Conservation (phyloP, 2,797 vertebrate genomes). For the Pipistrellus kuhlii region DNA sequence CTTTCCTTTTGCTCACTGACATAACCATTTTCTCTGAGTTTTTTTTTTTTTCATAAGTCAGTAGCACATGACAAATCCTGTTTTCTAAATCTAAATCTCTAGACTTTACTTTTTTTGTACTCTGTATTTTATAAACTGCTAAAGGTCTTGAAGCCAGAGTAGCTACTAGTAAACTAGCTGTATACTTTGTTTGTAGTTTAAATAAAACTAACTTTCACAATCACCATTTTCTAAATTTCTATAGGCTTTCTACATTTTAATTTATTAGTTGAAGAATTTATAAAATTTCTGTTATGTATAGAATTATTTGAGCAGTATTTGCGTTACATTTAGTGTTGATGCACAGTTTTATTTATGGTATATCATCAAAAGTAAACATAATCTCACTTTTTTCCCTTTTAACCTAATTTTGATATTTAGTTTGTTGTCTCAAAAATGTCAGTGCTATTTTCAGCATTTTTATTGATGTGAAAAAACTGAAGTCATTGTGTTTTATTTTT, state of each 20-base stretch:
- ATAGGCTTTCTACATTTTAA: slow-evolving; percentile 19
- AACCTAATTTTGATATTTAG: slow-evolving; percentile 27
- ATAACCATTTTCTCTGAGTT: slow-evolving; percentile 63
- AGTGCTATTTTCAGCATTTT: not conserved
- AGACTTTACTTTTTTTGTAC: not conserved
- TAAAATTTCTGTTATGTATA: slow-evolving; percentile 14
- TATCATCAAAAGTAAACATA: not conserved
- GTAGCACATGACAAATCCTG: not conserved
- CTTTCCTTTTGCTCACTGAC: slow-evolving; percentile 69
- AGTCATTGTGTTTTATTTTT: slow-evolving; percentile 21
- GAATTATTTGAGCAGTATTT: slow-evolving; percentile 5
- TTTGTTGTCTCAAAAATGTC: slow-evolving; percentile 43
- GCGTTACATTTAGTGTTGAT: not conserved
- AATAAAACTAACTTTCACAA: not conserved
- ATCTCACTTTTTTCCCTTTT: not conserved
- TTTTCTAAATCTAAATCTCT: not conserved
- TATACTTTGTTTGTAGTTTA: not conserved
- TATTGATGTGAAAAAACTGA: not conserved
- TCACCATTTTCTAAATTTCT: slow-evolving; percentile 40
- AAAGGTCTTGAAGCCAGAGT: not conserved
- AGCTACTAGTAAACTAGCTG: slow-evolving; percentile 14
- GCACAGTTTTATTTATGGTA: not conserved
- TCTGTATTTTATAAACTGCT: not conserved
- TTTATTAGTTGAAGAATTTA: slow-evolving; percentile 51
- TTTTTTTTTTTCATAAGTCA: slow-evolving; percentile 55